These are phyloP conservation scores for Cotesia chilonis DNA, from an alignment of 1,140 invertebrate genomes.

Conservation along the genomic window DNA sequence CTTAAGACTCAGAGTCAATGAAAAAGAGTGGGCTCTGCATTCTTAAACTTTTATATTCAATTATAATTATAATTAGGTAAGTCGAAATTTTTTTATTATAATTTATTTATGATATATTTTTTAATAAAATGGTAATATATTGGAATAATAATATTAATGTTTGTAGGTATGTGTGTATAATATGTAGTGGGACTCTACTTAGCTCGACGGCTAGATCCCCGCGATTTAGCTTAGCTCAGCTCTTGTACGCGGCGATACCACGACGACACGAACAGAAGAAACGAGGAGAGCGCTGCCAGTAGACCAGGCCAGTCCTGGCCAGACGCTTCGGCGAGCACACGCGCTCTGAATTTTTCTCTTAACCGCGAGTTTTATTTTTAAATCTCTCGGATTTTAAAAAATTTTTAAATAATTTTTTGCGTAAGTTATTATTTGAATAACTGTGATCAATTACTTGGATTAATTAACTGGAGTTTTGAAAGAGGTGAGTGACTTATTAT, in stretches of 20 bases:
- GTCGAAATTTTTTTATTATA: too few relatives aligned
- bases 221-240: slow-evolving; percentile 26
- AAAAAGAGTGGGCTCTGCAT: too few relatives aligned
- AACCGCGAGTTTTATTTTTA: slow-evolving; percentile 19
- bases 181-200: too few relatives aligned
- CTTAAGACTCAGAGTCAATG: too few relatives aligned
- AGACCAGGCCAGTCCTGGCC: slow-evolving; percentile 43
- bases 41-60: too few relatives aligned
- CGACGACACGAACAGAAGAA: slow-evolving; percentile 11
- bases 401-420: background rate
- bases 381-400: slow-evolving; percentile 4
- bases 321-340: slow-evolving; percentile 34
- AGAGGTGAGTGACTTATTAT: too few relatives aligned
- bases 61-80: too few relatives aligned
- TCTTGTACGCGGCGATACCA: too few relatives aligned
- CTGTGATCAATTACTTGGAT: slow-evolving; percentile 7
- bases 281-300: slow-evolving; percentile 34
- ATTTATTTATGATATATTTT: too few relatives aligned
- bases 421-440: background rate
- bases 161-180: background rate
- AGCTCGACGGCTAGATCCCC: slow-evolving; percentile 10
- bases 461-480: background rate
- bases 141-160: too few relatives aligned
- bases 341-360: slow-evolving; percentile 2
- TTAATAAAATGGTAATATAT: too few relatives aligned